A percentile compares a stretch with the other conserved stretches of the same genome.
These are phyloP conservation scores for Numenius arquata DNA, from an alignment of 2,113 vertebrate genomes.

Conservation along the genomic window DNA sequence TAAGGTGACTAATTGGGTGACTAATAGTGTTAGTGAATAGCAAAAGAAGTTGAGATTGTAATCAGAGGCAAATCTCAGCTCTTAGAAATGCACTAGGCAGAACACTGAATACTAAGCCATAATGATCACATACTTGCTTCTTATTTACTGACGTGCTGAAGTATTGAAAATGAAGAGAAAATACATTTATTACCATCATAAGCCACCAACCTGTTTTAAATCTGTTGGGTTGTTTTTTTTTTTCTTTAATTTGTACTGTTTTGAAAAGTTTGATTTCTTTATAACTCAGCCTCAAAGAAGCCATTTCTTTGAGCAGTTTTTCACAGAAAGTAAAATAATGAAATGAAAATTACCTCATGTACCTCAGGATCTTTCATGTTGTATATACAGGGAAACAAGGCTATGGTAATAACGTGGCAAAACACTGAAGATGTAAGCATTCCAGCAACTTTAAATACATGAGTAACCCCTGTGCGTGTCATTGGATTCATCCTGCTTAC, in stretches of 20 bases:
- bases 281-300: neutral
- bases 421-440: neutral
- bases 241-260: neutral
- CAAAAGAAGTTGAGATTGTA: neutral
- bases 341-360: neutral
- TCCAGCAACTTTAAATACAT: neutral
- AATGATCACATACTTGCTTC: neutral
- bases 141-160: neutral
- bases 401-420: neutral
- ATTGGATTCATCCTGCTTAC: neutral
- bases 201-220: neutral
- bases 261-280: too few relatives aligned
- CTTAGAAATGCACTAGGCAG: neutral
- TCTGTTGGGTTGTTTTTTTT: neutral
- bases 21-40: neutral
- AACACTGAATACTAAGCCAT: neutral
- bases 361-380: neutral
- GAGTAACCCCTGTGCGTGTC: neutral
- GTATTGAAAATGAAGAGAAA: neutral
- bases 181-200: neutral
- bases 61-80: conserved; percentile 21
- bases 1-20: conserved; percentile 20
- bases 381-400: neutral
- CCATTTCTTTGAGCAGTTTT: neutral
- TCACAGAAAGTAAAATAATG: neutral